Percentiles rank a stretch among this genome's conserved stretches.
Evolutionary conservation across 2,888 invertebrate genomes (phyloP).

Genomic region (Cetonia aurata): DNA sequence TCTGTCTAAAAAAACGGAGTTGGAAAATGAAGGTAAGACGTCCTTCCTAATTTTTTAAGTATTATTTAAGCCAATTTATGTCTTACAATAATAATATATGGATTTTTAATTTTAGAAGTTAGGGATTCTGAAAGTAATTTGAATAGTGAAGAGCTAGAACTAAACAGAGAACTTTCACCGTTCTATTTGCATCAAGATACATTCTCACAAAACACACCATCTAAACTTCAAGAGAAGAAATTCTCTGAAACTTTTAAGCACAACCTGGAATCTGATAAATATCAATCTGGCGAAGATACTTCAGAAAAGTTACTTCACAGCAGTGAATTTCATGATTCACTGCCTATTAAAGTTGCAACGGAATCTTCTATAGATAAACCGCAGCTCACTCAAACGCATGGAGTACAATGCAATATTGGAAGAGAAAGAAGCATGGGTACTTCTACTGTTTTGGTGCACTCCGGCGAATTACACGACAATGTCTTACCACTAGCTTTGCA

Average conservation of each 20-base stretch:
- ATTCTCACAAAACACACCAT: slow-evolving; percentile 11
- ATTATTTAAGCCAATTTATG: too few relatives aligned
- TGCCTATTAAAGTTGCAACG: slow-evolving; percentile 51
- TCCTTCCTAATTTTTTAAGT: too few relatives aligned
- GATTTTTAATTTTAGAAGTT: too few relatives aligned
- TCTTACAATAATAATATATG: too few relatives aligned
- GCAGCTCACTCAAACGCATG: slow-evolving; percentile 14
- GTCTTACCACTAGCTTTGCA: slow-evolving; percentile 54
- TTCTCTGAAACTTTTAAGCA: slow-evolving; percentile 45
- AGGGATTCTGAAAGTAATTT: neutral
- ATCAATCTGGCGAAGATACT: slow-evolving; percentile 13
- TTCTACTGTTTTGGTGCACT: slow-evolving; percentile 62
- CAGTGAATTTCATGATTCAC: slow-evolving; percentile 71
- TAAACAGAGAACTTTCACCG: slow-evolving; percentile 26
- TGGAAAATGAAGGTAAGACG: too few relatives aligned
- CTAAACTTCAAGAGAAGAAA: slow-evolving; percentile 44
- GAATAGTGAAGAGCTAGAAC: neutral
- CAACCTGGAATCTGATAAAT: slow-evolving; percentile 33
- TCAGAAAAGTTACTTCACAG: slow-evolving; percentile 65
- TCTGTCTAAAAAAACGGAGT: too few relatives aligned
- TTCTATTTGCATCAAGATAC: slow-evolving; percentile 50
- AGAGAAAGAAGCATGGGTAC: slow-evolving; percentile 12
- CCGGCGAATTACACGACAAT: slow-evolving; percentile 68
- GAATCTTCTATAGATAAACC: slow-evolving; percentile 8
- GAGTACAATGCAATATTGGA: slow-evolving; percentile 44